Percentiles rank a stretch among this genome's conserved stretches.
These are phyloP conservation scores for Bombycilla garrulus DNA, from an alignment of 2,113 vertebrate species.

Conservation along the genomic window DNA sequence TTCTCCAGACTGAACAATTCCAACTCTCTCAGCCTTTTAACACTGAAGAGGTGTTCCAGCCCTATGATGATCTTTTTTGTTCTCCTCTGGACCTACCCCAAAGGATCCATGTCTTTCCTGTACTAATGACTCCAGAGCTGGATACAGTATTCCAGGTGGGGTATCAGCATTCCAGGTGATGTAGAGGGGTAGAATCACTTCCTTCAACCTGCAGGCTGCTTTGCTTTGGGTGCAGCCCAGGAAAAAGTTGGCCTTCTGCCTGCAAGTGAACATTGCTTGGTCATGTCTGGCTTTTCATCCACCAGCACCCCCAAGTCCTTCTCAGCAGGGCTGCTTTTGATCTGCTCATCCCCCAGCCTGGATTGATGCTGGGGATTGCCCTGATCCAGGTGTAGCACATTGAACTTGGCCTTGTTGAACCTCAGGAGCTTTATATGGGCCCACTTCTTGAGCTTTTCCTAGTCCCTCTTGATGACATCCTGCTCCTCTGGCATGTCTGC, in stretches of 20 bases:
- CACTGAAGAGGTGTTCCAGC: not conserved
- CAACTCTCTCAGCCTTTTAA: not conserved
- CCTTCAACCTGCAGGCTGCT: fast-evolving
- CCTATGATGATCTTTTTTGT: fast-evolving
- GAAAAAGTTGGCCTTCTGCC: not conserved
- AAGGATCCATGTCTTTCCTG: not conserved
- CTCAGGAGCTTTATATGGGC: not conserved
- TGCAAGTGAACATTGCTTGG: not conserved
- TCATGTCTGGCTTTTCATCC: not conserved
- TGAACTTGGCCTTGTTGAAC: not conserved
- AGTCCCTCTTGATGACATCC: not conserved
- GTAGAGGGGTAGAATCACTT: not conserved
- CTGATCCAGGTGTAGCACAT: fast-evolving
- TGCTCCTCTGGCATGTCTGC: not conserved
- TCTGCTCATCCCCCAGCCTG: not conserved
- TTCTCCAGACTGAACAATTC: not conserved
- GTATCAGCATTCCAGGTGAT: not conserved
- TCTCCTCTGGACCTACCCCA: not conserved
- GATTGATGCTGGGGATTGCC: fast-evolving
- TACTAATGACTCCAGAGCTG: fast-evolving
- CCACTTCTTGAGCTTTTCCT: not conserved
- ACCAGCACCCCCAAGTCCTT: not conserved
- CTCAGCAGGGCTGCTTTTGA: fast-evolving
- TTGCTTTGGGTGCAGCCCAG: not conserved
- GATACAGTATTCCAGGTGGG: not conserved